Conservation (phyloP, 2,797 vertebrate species). For the Leucoraja ocellata region DNA sequence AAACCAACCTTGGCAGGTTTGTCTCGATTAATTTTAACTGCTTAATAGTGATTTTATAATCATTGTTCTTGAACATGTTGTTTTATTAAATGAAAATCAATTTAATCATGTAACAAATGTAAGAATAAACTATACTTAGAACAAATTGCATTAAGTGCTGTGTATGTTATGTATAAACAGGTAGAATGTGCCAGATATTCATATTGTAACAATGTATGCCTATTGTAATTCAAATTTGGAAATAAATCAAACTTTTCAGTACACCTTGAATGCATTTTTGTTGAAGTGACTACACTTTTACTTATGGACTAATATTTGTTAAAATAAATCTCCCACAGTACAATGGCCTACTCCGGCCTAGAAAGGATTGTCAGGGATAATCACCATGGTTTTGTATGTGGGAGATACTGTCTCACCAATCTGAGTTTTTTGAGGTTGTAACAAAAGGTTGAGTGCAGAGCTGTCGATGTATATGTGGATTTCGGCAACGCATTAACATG, state of each 20-base stretch:
- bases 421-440: too few species aligned
- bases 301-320: neutral
- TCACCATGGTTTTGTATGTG: too few species aligned
- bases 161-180: conserved; percentile 25
- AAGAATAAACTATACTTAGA: neutral
- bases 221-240: conserved; percentile 1
- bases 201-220: conserved; percentile 28
- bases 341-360: too few species aligned
- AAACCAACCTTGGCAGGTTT: neutral
- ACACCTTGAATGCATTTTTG: neutral
- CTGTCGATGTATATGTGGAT: too few species aligned
- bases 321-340: too few species aligned
- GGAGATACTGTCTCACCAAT: too few species aligned
- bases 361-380: too few species aligned
- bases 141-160: neutral
- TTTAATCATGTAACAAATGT: neutral
- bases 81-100: neutral
- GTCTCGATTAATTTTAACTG: neutral
- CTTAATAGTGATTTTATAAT: neutral
- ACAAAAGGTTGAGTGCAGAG: too few species aligned
- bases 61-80: neutral
- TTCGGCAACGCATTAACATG: too few species aligned
- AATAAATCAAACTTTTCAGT: conserved; percentile 34
- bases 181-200: conserved; percentile 27
- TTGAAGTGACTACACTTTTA: neutral